phyloP scores from a whole-genome alignment of 2,113 vertebrate species.

The pig (Sus scrofa) region T2T-Sscrofa CM000817.6:120806001-120806500 shows the following conservation, averaged over 20 bases:
- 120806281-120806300: neutral
- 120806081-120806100: neutral
- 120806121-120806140: constrained; percentile 2
- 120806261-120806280: neutral
- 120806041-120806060: neutral
- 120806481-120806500: neutral
- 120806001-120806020: neutral
- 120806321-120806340: neutral
- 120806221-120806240: neutral
- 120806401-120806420: neutral
- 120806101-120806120: neutral
- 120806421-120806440: neutral
- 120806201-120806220: neutral
- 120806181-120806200: neutral
- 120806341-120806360: neutral
- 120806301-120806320: neutral
- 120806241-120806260: neutral
- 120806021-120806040: neutral
- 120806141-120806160: neutral
- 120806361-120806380: neutral
- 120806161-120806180: neutral
- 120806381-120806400: neutral
- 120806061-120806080: neutral
- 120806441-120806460: neutral
- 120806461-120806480: neutral